phyloP scores from a whole-genome alignment of 2,797 vertebrate species.

The Molothrus ater region DNA sequence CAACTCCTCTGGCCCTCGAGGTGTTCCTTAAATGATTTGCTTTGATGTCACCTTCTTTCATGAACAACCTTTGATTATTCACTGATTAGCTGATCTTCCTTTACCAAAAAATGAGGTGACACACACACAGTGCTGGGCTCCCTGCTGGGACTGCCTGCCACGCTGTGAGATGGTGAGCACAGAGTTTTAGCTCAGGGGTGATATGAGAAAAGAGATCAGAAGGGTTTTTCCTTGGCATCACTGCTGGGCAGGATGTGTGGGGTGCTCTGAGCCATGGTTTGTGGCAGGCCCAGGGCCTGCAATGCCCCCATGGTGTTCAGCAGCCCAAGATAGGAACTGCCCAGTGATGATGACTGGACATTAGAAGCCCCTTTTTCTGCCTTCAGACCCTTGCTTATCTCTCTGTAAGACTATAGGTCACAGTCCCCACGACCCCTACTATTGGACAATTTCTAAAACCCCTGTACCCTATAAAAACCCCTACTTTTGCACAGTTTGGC shows the following conservation, averaged over 20 bases:
- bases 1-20: constrained; percentile 72
- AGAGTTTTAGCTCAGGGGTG: neutral
- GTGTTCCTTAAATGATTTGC: constrained; percentile 67
- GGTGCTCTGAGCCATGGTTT: neutral
- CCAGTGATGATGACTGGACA: too few relatives aligned
- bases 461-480: too few relatives aligned
- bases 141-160: neutral
- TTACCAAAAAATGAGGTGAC: neutral
- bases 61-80: constrained; percentile 50
- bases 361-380: too few relatives aligned
- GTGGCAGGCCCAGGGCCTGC: too few relatives aligned
- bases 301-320: too few relatives aligned
- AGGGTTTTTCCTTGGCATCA: neutral
- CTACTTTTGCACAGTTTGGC: too few relatives aligned
- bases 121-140: neutral
- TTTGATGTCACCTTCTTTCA: constrained; percentile 76
- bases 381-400: too few relatives aligned
- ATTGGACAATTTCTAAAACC: too few relatives aligned
- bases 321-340: too few relatives aligned
- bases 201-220: neutral
- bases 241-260: neutral
- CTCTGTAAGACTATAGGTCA: too few relatives aligned
- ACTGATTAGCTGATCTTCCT: constrained; percentile 63
- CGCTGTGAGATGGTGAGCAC: neutral
- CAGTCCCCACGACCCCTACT: too few relatives aligned